Percentiles rank a stretch among this genome's conserved stretches.
Evolutionary conservation across 1,140 invertebrate genomes (phyloP).

Genomic region (Magallana angulata): DNA sequence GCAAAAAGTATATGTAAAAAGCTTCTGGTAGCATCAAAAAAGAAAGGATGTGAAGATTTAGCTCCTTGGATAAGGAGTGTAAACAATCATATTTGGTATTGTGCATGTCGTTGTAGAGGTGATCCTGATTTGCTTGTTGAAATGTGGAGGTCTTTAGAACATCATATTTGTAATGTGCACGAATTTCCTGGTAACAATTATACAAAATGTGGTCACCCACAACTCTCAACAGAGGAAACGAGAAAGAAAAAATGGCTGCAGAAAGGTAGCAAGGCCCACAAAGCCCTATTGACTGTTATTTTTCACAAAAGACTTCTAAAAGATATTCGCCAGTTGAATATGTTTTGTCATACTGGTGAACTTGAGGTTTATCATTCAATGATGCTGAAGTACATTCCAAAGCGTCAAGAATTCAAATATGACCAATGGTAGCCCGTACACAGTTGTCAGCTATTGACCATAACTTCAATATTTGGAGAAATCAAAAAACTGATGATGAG

Average conservation of each 20-base stretch:
- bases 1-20: slow-evolving; percentile 39
- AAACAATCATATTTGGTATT: slow-evolving; percentile 47
- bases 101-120: slow-evolving; percentile 28
- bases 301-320: background rate
- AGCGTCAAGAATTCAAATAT: background rate
- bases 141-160: slow-evolving; percentile 36
- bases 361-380: background rate
- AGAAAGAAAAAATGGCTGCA: background rate
- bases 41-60: slow-evolving; percentile 40
- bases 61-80: slow-evolving; percentile 25
- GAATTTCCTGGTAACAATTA: slow-evolving; percentile 20
- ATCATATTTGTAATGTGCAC: slow-evolving; percentile 42
- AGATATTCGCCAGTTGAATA: background rate
- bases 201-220: slow-evolving; percentile 32
- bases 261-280: background rate
- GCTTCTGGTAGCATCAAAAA: slow-evolving; percentile 35
- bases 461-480: too few relatives aligned
- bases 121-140: slow-evolving; percentile 38
- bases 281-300: background rate
- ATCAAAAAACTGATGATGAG: too few relatives aligned
- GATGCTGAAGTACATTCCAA: background rate
- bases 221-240: background rate
- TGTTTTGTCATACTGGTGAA: background rate
- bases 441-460: too few relatives aligned
- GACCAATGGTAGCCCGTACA: background rate